phyloP scores from a whole-genome alignment of 2,888 invertebrate species.

The Eurytoma californica region DNA sequence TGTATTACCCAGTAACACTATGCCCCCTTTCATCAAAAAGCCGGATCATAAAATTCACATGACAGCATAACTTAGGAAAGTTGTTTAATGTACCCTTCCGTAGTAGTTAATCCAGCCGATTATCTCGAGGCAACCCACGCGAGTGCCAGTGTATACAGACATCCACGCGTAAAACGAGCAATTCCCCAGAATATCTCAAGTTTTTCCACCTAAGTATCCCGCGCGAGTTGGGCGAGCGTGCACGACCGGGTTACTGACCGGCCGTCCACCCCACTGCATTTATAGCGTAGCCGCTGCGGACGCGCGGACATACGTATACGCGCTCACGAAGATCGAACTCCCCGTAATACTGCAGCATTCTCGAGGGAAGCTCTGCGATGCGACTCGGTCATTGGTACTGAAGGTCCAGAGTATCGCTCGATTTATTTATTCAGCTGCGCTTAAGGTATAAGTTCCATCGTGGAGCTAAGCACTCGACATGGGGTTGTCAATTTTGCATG shows the following conservation, averaged over 20 bases:
- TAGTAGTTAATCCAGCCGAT: not conserved
- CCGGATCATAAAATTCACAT: too few relatives aligned
- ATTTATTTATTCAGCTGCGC: not conserved
- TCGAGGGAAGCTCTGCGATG: too few relatives aligned
- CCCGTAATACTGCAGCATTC: not conserved
- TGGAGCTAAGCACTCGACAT: too few relatives aligned
- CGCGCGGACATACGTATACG: not conserved
- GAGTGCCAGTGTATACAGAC: not conserved
- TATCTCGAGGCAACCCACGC: not conserved
- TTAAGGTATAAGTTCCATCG: not conserved
- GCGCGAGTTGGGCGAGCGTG: not conserved
- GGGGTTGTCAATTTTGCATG: too few relatives aligned
- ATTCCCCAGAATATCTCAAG: not conserved
- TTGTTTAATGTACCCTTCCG: too few relatives aligned
- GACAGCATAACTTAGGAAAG: too few relatives aligned
- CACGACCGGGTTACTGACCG: conserved; percentile 69
- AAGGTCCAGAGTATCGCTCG: too few relatives aligned
- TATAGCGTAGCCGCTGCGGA: conserved; percentile 60
- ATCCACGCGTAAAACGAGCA: not conserved
- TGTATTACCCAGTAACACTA: too few relatives aligned
- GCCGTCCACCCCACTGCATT: conserved; percentile 70
- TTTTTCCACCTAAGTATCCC: conserved; percentile 33
- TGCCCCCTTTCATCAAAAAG: too few relatives aligned
- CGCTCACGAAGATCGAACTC: conserved; percentile 25
- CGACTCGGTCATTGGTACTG: too few relatives aligned